Conservation (phyloP, 2,888 invertebrate genomes). For the Macrosiphum euphorbiae region DNA sequence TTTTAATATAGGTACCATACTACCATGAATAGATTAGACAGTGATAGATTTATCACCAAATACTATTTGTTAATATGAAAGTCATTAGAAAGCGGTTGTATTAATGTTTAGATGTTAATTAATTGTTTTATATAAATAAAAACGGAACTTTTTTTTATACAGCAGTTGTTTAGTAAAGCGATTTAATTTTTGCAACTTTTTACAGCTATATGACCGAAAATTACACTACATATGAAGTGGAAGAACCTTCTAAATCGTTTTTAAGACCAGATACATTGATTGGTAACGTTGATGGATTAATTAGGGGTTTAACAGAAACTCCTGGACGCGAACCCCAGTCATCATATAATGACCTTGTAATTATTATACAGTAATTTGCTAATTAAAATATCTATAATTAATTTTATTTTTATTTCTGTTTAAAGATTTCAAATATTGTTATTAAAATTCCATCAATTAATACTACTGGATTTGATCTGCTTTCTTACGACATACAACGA, state of each 20-base stretch:
- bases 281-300: constrained; percentile 32
- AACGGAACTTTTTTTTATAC: not conserved
- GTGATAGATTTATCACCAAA: not conserved
- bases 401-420: not conserved
- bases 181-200: not conserved
- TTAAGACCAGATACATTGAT: constrained; percentile 29
- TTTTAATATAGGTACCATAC: no score
- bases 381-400: not conserved
- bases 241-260: constrained; percentile 44
- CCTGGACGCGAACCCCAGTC: not conserved
- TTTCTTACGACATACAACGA: constrained; percentile 93
- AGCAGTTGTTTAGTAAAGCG: not conserved
- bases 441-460: not conserved
- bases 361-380: not conserved
- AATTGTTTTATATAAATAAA: not conserved
- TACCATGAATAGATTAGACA: not conserved
- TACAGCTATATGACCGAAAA: constrained; percentile 32
- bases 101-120: not conserved
- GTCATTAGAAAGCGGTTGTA: not conserved
- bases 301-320: constrained; percentile 38
- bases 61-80: not conserved
- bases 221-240: constrained; percentile 15
- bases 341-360: constrained; percentile 40
- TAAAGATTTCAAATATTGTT: constrained; percentile 50
- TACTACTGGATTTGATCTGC: constrained; percentile 83